Conservation (phyloP, 2,113 vertebrate species). For the Fregata magnificens region DNA sequence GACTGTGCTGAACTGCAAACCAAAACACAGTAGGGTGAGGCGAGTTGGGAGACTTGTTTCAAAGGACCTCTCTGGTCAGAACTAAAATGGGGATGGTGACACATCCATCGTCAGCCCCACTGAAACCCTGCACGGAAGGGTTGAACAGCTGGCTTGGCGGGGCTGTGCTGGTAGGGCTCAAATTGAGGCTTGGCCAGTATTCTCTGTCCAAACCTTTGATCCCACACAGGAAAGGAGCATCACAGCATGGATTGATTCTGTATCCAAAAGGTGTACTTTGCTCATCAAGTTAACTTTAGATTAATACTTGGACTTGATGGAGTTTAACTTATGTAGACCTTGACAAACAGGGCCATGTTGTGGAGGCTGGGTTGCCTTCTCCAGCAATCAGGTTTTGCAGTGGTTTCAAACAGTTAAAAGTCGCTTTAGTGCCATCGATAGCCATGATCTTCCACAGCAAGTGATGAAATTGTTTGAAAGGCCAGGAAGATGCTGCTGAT, state of each 20-base stretch:
- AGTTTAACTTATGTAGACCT: neutral
- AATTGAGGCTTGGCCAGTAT: neutral
- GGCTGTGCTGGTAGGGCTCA: neutral
- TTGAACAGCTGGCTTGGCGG: neutral
- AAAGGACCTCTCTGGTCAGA: neutral
- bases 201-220: neutral
- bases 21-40: neutral
- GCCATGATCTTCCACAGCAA: neutral
- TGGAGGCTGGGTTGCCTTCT: neutral
- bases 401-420: neutral
- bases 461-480: neutral
- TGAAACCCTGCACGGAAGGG: neutral
- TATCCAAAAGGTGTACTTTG: neutral
- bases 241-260: neutral
- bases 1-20: neutral
- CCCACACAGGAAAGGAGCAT: neutral
- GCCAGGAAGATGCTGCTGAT: neutral
- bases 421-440: neutral
- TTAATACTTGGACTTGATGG: neutral
- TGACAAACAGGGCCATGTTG: neutral
- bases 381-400: neutral
- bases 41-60: accelerated
- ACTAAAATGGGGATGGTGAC: neutral
- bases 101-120: neutral
- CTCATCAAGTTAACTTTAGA: neutral